phyloP scores from a whole-genome alignment of 2,113 vertebrate genomes.

The Heloderma charlesbogerti region DNA sequence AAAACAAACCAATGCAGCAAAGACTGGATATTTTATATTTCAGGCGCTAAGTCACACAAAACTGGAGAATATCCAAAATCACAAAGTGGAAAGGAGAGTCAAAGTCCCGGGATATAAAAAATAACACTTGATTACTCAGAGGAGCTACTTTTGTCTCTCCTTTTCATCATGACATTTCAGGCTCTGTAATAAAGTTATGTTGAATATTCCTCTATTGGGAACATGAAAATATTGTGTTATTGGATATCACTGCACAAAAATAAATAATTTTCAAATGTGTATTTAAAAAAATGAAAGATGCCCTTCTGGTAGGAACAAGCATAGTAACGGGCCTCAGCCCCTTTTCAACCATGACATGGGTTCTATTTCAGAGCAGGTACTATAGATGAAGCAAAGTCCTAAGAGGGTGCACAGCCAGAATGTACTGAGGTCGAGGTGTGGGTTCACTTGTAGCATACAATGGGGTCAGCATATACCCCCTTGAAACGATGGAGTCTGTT shows the following conservation, averaged over 20 bases:
- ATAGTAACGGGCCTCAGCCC: background rate
- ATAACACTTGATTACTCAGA: too few relatives aligned
- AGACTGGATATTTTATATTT: conserved; percentile 21
- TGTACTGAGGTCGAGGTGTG: background rate
- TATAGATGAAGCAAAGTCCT: background rate
- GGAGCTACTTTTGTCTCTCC: too few relatives aligned
- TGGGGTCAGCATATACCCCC: background rate
- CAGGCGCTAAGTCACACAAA: too few relatives aligned
- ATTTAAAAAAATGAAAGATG: background rate
- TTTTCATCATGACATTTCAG: background rate
- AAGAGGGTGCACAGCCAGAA: background rate
- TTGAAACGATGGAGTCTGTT: background rate
- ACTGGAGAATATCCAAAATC: too few relatives aligned
- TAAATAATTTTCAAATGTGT: background rate
- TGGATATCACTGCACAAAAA: background rate
- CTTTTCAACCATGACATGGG: background rate
- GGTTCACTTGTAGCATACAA: background rate
- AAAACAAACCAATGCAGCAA: background rate
- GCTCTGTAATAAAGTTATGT: background rate
- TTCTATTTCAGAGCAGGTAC: background rate
- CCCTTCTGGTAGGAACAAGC: background rate
- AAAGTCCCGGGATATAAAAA: too few relatives aligned
- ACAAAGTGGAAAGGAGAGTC: too few relatives aligned
- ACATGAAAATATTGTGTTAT: background rate
- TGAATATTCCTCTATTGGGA: background rate